Evolutionary conservation across 2,888 invertebrate species (phyloP).

Genomic region (Zhengitettix transpicula): DNA sequence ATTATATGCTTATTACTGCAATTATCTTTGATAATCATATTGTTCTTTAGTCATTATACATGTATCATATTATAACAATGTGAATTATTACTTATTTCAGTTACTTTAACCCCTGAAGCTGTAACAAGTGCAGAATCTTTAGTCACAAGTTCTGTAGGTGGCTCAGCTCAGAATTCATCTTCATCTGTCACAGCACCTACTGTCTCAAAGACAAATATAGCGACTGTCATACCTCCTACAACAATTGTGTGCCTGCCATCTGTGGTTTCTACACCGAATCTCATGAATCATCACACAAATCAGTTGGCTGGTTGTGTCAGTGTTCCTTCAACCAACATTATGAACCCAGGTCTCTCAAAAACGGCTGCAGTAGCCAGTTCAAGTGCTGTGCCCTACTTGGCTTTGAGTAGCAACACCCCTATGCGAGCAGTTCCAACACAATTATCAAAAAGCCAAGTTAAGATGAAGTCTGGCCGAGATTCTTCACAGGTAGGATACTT

Average conservation of each 20-base stretch:
- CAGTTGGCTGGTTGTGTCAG: conserved; percentile 1
- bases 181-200: conserved; percentile 20
- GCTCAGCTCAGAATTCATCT: conserved; percentile 17
- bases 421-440: conserved; percentile 28
- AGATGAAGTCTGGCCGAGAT: conserved; percentile 14
- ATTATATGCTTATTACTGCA: not conserved
- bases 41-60: no score
- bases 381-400: conserved; percentile 31
- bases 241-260: conserved; percentile 33
- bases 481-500: conserved; percentile 6
- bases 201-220: conserved; percentile 22
- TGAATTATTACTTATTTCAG: conserved; percentile 16
- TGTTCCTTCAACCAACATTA: not conserved
- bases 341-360: conserved; percentile 13
- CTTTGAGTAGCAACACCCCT: conserved; percentile 32
- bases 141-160: conserved; percentile 35
- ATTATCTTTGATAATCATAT: no score
- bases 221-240: conserved; percentile 33
- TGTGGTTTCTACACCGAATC: conserved; percentile 11
- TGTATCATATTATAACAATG: not conserved
- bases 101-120: conserved; percentile 44
- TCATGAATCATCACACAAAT: conserved; percentile 2
- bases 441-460: conserved; percentile 23
- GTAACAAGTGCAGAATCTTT: conserved; percentile 27
- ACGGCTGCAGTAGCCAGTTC: conserved; percentile 25